phyloP scores from a whole-genome alignment of 2,888 invertebrate species.

The Cylindroiulus punctatus region DNA sequence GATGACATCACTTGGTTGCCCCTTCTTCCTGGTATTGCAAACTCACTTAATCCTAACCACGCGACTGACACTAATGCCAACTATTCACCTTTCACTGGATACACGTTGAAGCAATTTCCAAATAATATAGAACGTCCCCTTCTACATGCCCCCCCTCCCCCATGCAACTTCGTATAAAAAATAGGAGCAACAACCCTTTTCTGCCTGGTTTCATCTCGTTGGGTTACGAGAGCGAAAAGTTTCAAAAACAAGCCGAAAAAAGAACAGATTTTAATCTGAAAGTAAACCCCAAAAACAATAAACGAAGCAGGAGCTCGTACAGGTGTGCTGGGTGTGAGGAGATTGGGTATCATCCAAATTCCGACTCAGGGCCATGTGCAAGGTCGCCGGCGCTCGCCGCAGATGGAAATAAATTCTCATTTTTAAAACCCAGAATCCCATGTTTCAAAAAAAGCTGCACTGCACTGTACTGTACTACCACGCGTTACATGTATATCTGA shows the following conservation, averaged over 20 bases:
- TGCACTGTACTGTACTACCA: too few species aligned
- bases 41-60: background rate
- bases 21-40: too few species aligned
- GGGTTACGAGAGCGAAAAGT: background rate
- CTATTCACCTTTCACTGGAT: background rate
- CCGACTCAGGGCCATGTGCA: too few species aligned
- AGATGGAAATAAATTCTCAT: too few species aligned
- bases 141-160: background rate
- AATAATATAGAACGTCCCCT: background rate
- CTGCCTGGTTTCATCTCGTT: constrained; percentile 9
- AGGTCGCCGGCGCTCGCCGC: too few species aligned
- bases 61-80: background rate
- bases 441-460: too few species aligned
- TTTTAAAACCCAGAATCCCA: too few species aligned
- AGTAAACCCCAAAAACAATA: background rate
- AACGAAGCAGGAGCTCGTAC: background rate
- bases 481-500: too few species aligned
- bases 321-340: too few species aligned
- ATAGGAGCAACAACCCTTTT: background rate
- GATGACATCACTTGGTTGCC: too few species aligned
- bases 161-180: background rate
- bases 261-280: constrained; percentile 8
- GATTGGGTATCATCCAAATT: too few species aligned
- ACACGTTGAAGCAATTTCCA: background rate
- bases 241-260: background rate